phyloP scores from a whole-genome alignment of 2,797 vertebrate genomes.

The Vultur gryphus region DNA sequence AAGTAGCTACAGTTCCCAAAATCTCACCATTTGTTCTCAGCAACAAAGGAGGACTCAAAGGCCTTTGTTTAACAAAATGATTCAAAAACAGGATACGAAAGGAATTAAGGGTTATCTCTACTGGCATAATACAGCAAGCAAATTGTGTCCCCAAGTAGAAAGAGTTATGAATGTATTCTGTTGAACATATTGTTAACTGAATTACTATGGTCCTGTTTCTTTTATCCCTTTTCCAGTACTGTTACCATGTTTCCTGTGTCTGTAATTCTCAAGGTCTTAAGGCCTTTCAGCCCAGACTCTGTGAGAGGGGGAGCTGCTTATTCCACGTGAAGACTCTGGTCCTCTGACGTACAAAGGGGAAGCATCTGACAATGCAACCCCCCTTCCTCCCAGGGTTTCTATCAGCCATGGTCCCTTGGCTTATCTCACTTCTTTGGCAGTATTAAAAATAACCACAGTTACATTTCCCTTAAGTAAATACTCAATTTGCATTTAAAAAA shows the following conservation, averaged over 20 bases:
- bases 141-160: constrained; percentile 58
- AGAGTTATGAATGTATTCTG: constrained; percentile 48
- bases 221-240: constrained; percentile 50
- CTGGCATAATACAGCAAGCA: constrained; percentile 59
- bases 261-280: constrained; percentile 40
- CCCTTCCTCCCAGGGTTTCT: neutral
- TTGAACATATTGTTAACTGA: constrained; percentile 50
- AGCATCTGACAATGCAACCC: neutral
- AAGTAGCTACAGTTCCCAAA: constrained; percentile 72
- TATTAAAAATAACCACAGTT: neutral
- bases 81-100: constrained; percentile 72
- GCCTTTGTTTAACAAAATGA: constrained; percentile 78
- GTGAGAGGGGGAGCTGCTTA: neutral
- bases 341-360: neutral
- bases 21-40: constrained; percentile 74
- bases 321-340: neutral
- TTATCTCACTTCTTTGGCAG: neutral
- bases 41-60: constrained; percentile 74
- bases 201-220: constrained; percentile 59
- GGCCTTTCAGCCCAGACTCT: neutral
- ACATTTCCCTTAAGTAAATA: neutral
- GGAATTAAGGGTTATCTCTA: constrained; percentile 73
- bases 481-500: neutral
- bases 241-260: constrained; percentile 25
- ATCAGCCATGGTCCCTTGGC: neutral